Conservation (phyloP, 2,113 vertebrate genomes). For the Mastomys natalensis region DNA sequence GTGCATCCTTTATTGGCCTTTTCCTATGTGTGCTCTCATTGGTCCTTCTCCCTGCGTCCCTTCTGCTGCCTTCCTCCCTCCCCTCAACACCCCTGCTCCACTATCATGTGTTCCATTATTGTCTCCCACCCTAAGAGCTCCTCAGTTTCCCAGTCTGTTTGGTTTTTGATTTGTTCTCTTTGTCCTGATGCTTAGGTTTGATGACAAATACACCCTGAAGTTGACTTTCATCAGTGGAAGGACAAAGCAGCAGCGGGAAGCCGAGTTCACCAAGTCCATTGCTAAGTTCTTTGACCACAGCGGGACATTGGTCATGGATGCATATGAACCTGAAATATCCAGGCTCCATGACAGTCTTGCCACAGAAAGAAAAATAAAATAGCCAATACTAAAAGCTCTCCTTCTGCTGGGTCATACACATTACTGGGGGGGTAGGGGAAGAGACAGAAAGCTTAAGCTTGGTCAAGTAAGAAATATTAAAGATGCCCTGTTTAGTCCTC, state of each 20-base stretch:
- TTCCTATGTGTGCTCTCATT: not conserved
- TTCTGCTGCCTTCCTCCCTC: not conserved
- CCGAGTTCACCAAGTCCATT: constrained; percentile 95
- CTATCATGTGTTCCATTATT: not conserved
- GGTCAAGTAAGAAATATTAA: constrained; percentile 73
- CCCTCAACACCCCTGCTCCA: not conserved
- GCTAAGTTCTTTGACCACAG: constrained; percentile 93
- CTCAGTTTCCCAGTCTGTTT: not conserved
- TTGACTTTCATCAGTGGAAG: constrained; percentile 93
- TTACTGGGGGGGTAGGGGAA: constrained; percentile 20
- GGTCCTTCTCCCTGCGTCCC: no score
- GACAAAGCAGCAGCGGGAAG: constrained; percentile 88
- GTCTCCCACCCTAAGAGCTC: not conserved
- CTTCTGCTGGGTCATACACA: constrained; percentile 64
- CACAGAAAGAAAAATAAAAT: constrained; percentile 94
- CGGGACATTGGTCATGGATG: constrained; percentile 95
- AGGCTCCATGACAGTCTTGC: constrained; percentile 94
- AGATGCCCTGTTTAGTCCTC: constrained; percentile 41
- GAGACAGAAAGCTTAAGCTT: constrained; percentile 63
- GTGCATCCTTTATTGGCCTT: not conserved
- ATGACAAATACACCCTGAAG: constrained; percentile 95
- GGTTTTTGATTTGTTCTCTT: constrained; percentile 64
- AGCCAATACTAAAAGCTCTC: constrained; percentile 12
- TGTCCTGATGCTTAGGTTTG: constrained; percentile 87
- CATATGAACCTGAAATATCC: constrained; percentile 94